Evolutionary conservation across 2,113 vertebrate species (phyloP).

Genomic region (Notarius lentiginosus): DNA sequence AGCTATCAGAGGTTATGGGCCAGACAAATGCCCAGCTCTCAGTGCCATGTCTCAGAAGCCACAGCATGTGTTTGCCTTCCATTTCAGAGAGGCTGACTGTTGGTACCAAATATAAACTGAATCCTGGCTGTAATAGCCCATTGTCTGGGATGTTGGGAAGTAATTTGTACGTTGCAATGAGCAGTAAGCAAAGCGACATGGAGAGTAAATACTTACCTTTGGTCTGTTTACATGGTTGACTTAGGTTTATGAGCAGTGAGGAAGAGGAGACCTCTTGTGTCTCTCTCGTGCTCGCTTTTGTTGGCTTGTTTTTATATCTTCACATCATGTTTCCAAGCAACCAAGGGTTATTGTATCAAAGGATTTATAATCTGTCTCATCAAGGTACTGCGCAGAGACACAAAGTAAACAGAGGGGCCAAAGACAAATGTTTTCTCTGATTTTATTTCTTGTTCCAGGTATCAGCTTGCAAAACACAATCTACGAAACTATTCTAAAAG

Average conservation of each 20-base stretch:
- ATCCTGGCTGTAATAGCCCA: constrained; percentile 40
- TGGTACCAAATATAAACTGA: constrained; percentile 38
- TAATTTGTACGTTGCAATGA: constrained; percentile 49
- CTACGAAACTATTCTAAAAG: not conserved
- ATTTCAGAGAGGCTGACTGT: constrained; percentile 28
- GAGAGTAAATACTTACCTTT: constrained; percentile 63
- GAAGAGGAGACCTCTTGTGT: constrained; percentile 8
- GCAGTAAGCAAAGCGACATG: constrained; percentile 26
- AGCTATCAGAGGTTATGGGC: constrained; percentile 20
- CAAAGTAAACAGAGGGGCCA: not conserved
- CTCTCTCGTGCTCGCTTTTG: not conserved
- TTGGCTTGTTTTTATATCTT: constrained; percentile 20
- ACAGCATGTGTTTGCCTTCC: constrained; percentile 37
- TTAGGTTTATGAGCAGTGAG: constrained; percentile 56
- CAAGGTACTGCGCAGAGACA: not conserved
- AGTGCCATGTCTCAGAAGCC: constrained; percentile 24
- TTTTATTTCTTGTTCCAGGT: constrained; percentile 1
- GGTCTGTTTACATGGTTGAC: constrained; percentile 60
- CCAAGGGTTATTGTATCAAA: constrained; percentile 17
- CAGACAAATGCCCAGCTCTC: constrained; percentile 15
- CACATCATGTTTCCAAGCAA: constrained; percentile 25
- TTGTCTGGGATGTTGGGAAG: constrained; percentile 13
- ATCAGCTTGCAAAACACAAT: not conserved
- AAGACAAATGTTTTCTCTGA: not conserved
- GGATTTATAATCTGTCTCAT: constrained; percentile 33